Conservation (phyloP, 2,797 vertebrate species). For the Acomys russatus region DNA sequence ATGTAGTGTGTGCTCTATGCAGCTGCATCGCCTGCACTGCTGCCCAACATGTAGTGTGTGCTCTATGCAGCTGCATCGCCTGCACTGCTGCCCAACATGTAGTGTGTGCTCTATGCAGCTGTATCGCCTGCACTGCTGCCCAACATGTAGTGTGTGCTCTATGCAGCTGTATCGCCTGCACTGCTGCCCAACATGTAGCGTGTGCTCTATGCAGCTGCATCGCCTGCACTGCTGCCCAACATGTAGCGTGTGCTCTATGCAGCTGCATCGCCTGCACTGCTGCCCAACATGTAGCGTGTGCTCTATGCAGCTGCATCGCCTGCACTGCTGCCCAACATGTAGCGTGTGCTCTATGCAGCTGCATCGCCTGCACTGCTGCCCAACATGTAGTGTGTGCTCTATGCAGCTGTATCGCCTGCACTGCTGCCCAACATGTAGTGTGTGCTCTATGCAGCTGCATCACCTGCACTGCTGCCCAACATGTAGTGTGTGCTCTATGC, state of each 20-base stretch:
- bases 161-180: constrained; percentile 71
- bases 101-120: constrained; percentile 47
- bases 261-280: constrained; percentile 66
- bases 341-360: constrained; percentile 50
- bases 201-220: constrained; percentile 62
- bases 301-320: constrained; percentile 69
- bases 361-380: constrained; percentile 58
- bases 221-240: constrained; percentile 39
- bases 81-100: not conserved
- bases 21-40: constrained; percentile 66
- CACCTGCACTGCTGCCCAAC: constrained; percentile 43
- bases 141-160: too few relatives aligned
- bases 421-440: not conserved
- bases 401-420: constrained; percentile 72
- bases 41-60: not conserved
- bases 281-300: not conserved
- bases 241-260: not conserved
- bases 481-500: not conserved
- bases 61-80: constrained; percentile 68
- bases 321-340: constrained; percentile 58
- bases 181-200: not conserved
- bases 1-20: not conserved
- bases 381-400: not conserved
- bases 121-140: constrained; percentile 60
- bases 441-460: constrained; percentile 62